Evolutionary conservation across 2,797 vertebrate species (phyloP), one percentile per base, ranked within the genome.

Genomic region (Helicolenus hilgendorfi): DNA sequence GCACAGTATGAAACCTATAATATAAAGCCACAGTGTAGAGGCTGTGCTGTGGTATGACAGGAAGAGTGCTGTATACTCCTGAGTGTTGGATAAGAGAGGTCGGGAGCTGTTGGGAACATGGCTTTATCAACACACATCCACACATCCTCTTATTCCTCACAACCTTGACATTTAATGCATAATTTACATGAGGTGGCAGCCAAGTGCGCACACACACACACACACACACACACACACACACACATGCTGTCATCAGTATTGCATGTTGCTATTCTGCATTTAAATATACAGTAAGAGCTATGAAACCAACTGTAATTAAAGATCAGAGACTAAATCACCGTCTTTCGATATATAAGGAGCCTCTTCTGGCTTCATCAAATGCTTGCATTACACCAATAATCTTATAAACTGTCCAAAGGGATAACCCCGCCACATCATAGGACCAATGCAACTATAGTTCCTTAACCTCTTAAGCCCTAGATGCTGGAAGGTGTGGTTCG

Each of bases 161-260:
- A 68, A 72, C 69, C 77, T 64, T 89, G 90, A 90, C 87, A 84
- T 77, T 87, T 95, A 77, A 84, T 91, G 68, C 87, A 90, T 81
- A 69, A 93, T 91, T 89, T 82, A 84, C 68, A 83, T 71, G 62
- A 81, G 56, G 59, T 77, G 81, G 59, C 72, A 72, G 70, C 4
- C 65, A 49, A 56, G 72, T 58, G 78, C 74, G 75, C 24, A 41
- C 27, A 29, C 27, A 29, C 74, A 79, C 67, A 76, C 58, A 64
- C 27, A 60, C 24, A 11, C 58, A 55, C 26, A 45, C 24, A 11
- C 58, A 56, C 26, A 45, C 26, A 13, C 22, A 67, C 26, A 13
- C 59, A 56, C 26, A 45, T 15, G 38, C 41, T 74, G 33, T n/a
- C 29, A 55, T 67, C 38, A 24, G 20, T 49, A 75, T 27, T 45